Evolutionary conservation across 2,797 vertebrate genomes (phyloP).

Genomic region (Zonotrichia albicollis): DNA sequence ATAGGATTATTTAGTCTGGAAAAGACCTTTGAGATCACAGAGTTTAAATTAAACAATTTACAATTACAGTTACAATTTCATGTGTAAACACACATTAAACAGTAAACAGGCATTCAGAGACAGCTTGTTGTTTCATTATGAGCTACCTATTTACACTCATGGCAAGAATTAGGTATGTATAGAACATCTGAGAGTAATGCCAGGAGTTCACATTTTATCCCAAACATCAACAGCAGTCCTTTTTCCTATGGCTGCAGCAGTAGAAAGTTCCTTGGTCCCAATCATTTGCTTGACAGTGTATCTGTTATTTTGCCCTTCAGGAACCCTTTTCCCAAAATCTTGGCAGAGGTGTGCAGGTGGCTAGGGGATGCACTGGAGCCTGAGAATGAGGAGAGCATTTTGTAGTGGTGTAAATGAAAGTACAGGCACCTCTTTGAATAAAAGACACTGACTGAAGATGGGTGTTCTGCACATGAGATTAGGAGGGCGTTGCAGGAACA

Average conservation of each 20-base stretch:
- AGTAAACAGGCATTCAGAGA: not conserved
- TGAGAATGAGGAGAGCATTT: not conserved
- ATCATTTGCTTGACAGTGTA: not conserved
- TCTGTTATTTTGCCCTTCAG: not conserved
- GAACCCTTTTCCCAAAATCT: not conserved
- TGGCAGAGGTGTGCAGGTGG: not conserved
- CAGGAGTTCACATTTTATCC: not conserved
- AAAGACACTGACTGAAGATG: not conserved
- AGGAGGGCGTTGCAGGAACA: not conserved
- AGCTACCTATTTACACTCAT: not conserved
- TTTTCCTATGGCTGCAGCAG: not conserved
- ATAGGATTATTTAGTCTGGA: not conserved
- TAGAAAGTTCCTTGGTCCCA: not conserved
- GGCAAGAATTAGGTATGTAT: not conserved
- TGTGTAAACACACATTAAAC: not conserved
- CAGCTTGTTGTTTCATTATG: not conserved
- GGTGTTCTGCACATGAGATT: fast-evolving
- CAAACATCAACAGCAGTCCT: not conserved
- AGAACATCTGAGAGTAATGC: not conserved
- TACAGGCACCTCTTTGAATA: not conserved
- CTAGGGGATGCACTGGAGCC: not conserved
- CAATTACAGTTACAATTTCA: no score
- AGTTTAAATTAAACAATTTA: not conserved
- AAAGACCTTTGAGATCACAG: not conserved
- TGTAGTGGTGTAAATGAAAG: not conserved